phyloP scores from a whole-genome alignment of 53 echinoderm and acorn worm species.

The Arbacia lixula region DNA sequence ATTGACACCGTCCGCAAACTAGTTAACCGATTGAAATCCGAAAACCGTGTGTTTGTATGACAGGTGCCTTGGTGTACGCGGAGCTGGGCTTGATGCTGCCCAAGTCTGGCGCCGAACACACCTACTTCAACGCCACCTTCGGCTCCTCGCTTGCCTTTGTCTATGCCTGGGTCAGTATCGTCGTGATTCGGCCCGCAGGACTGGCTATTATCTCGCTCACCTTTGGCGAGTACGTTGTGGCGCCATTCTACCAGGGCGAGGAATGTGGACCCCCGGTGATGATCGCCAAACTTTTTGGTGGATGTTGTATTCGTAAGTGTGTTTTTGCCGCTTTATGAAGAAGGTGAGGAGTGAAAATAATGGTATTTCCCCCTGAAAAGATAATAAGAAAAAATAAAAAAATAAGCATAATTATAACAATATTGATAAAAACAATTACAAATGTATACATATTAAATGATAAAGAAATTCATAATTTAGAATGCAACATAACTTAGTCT shows the following conservation, averaged over 20 bases:
- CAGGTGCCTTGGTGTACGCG: constrained; percentile 84
- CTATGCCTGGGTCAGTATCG: constrained; percentile 77
- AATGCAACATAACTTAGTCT: no score
- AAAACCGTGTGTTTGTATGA: background rate
- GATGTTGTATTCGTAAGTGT: constrained; percentile 65
- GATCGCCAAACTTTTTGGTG: constrained; percentile 54
- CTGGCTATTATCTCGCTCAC: constrained; percentile 66
- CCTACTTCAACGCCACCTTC: constrained; percentile 76
- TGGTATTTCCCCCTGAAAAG: no score
- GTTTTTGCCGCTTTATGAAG: background rate
- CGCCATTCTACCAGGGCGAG: constrained; percentile 54
- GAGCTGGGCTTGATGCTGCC: constrained; percentile 89
- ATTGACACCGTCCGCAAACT: no score
- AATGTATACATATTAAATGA: no score
- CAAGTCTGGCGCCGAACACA: constrained; percentile 87
- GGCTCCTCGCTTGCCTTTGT: constrained; percentile 77
- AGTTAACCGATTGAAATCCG: no score
- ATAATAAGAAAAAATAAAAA: no score
- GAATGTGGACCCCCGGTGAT: constrained; percentile 47
- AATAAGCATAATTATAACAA: no score
- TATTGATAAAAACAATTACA: no score
- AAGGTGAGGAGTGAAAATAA: background rate
- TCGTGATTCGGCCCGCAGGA: constrained; percentile 57
- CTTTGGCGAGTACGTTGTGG: constrained; percentile 63
- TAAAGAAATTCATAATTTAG: no score